These are phyloP conservation scores for Tetramorium bicarinatum DNA, from an alignment of 2,888 invertebrate genomes.

Conservation along the genomic window DNA sequence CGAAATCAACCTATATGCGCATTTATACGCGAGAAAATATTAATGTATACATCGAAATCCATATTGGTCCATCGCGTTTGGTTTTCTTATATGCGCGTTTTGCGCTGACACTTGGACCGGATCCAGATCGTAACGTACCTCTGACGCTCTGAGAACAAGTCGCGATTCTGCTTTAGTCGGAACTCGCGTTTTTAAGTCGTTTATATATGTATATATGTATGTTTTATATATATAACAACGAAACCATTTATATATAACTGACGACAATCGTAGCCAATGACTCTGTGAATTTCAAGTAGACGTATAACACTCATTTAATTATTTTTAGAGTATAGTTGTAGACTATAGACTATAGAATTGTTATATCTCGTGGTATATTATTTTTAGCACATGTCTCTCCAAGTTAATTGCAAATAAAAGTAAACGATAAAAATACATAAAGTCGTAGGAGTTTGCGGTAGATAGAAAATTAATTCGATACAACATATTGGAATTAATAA, in stretches of 20 bases:
- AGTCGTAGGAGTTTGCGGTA: neutral
- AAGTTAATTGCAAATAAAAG: constrained; percentile 3
- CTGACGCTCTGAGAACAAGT: constrained; percentile 16
- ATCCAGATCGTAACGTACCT: constrained; percentile 43
- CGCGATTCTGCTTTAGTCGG: constrained; percentile 31
- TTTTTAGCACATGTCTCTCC: constrained; percentile 22
- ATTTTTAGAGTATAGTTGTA: constrained; percentile 11
- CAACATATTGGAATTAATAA: neutral
- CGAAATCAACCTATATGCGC: neutral
- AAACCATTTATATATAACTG: constrained; percentile 38
- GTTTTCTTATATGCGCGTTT: constrained; percentile 20
- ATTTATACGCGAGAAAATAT: neutral
- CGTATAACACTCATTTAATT: neutral
- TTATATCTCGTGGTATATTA: constrained; percentile 18
- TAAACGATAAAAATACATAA: neutral
- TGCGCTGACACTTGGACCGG: constrained; percentile 27
- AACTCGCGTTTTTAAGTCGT: constrained; percentile 36
- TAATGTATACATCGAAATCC: constrained; percentile 32
- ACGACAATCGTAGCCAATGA: constrained; percentile 48
- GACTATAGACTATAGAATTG: neutral
- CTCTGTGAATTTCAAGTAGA: constrained; percentile 23
- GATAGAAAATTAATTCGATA: neutral
- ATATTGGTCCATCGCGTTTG: constrained; percentile 24
- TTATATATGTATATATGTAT: neutral
- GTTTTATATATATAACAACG: constrained; percentile 1